Evolutionary conservation across 2,113 vertebrate species (phyloP).

Genomic region (Steatornis caripensis): DNA sequence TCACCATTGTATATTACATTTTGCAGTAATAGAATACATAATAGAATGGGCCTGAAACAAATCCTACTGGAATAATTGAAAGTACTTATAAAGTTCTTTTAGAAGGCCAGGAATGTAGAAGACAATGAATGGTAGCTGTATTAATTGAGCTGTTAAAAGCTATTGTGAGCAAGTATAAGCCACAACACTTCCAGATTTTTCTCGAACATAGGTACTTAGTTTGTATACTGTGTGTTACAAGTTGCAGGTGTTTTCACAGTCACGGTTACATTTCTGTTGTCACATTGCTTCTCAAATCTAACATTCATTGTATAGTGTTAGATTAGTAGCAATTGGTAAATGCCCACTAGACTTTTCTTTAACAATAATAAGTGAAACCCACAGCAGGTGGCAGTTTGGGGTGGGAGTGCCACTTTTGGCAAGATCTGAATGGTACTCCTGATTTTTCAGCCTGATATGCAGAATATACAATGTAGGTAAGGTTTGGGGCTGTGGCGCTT

Average conservation of each 20-base stretch:
- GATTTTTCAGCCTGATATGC: conserved; percentile 6
- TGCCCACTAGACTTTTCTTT: background rate
- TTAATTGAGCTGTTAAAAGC: background rate
- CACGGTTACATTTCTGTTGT: background rate
- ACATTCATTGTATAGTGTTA: background rate
- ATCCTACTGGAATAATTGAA: background rate
- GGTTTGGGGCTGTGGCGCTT: background rate
- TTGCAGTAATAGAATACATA: background rate
- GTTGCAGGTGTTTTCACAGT: background rate
- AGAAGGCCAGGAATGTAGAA: background rate
- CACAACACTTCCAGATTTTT: background rate
- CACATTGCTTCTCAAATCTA: background rate
- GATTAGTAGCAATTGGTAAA: background rate
- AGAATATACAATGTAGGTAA: conserved; percentile 43
- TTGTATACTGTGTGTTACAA: background rate
- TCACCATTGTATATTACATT: background rate
- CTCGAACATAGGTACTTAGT: background rate
- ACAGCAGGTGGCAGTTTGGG: background rate
- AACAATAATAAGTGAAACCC: background rate
- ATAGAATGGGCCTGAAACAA: background rate
- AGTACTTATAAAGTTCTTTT: background rate
- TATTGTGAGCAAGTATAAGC: background rate
- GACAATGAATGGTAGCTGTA: background rate
- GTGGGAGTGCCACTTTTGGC: background rate
- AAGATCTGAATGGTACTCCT: background rate